Conservation (phyloP, 1,140 invertebrate species). For the Apis dorsata region DNA sequence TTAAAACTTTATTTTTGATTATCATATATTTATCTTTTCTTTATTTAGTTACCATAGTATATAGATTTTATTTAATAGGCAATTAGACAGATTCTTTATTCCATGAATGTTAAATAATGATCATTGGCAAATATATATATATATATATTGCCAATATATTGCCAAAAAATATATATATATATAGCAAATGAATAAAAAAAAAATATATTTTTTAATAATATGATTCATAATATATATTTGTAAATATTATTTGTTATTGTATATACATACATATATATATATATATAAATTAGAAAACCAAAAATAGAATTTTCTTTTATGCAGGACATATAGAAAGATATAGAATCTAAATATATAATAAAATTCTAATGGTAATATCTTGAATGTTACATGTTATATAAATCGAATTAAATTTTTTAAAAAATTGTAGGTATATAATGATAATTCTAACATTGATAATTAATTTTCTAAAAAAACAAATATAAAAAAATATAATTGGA, state of each 20-base stretch:
- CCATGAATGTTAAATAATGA: conserved; percentile 31
- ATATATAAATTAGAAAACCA: conserved; percentile 46
- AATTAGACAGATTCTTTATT: conserved; percentile 20
- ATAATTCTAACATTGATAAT: background rate
- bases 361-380: conserved; percentile 4
- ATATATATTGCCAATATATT: too few species aligned
- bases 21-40: background rate
- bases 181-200: background rate
- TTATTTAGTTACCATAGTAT: conserved; percentile 21
- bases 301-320: conserved; percentile 52
- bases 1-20: background rate
- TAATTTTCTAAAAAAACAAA: background rate
- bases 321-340: conserved; percentile 48
- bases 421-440: background rate
- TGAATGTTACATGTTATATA: conserved; percentile 41
- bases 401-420: conserved; percentile 48
- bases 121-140: conserved; percentile 15
- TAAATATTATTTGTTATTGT: conserved; percentile 66
- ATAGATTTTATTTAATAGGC: conserved; percentile 15
- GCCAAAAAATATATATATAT: conserved; percentile 7
- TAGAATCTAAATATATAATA: conserved; percentile 4
- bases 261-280: conserved; percentile 38
- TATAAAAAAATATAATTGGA: background rate
- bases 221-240: conserved; percentile 51
- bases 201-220: conserved; percentile 31